Percentiles rank a stretch among this genome's conserved stretches.
These are phyloP conservation scores for Liopterus haemorrhoidalis DNA, from an alignment of 2,888 invertebrate genomes.

Conservation along the genomic window DNA sequence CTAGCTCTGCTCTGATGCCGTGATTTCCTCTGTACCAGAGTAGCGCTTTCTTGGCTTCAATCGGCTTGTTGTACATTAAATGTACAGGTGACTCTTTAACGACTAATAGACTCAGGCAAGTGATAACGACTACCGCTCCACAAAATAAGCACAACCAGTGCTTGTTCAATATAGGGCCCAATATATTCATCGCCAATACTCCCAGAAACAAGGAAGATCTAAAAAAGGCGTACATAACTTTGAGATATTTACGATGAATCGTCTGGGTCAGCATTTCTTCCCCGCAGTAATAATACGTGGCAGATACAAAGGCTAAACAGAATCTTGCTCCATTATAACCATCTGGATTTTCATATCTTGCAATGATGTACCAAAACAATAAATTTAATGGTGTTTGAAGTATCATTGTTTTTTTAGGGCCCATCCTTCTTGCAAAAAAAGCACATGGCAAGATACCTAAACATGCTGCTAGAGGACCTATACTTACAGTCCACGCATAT, in stretches of 20 bases:
- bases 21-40: slow-evolving; percentile 34
- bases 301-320: slow-evolving; percentile 33
- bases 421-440: slow-evolving; percentile 30
- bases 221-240: slow-evolving; percentile 10
- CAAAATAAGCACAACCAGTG: slow-evolving; percentile 22
- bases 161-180: slow-evolving; percentile 20
- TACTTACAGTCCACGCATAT: slow-evolving; percentile 27
- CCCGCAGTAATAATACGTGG: slow-evolving; percentile 31
- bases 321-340: slow-evolving; percentile 27
- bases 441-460: slow-evolving; percentile 32
- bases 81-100: slow-evolving; percentile 37
- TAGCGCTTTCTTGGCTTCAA: slow-evolving; percentile 29
- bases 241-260: slow-evolving; percentile 25
- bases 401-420: slow-evolving; percentile 33
- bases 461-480: slow-evolving; percentile 33
- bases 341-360: slow-evolving; percentile 9
- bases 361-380: slow-evolving; percentile 28
- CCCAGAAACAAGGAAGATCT: slow-evolving; percentile 25
- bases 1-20: slow-evolving; percentile 33
- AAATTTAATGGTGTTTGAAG: slow-evolving; percentile 31
- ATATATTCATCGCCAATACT: slow-evolving; percentile 25
- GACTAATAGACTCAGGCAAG: slow-evolving; percentile 26
- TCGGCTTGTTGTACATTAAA: slow-evolving; percentile 31
- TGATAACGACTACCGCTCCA: slow-evolving; percentile 25
- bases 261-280: slow-evolving; percentile 32